Base-by-base conservation (phyloP, 2,797 vertebrate genomes). In the Glossophaga mutica region DNA sequence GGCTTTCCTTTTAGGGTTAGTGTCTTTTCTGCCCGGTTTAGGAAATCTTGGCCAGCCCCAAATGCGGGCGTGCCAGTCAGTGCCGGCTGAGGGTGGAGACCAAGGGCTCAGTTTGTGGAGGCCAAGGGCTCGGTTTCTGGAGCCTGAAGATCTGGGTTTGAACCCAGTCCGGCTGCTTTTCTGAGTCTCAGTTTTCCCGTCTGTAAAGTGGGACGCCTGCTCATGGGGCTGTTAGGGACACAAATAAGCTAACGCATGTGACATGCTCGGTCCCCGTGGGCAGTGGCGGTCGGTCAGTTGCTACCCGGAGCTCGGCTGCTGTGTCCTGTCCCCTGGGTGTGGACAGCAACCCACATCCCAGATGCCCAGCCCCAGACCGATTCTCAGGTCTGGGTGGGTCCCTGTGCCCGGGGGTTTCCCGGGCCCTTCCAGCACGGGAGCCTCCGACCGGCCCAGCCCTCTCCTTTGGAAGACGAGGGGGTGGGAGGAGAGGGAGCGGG, bases 361-460 rank as follows among this genome's bases (percentile, higher is more conserved):
- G 11, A 59, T 39, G 5, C 70, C 11, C 22, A 37, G 32, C 50
- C 62, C 44, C 26, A 4, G 22, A 26, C 21, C 0, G 24, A 32
- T 6, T 65, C 39, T 87, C 46, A 50, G 74, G 16, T 24, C 32
- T n/a, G 16, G 2, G 29, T 19, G 52, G 26, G 11, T 32, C n/a
- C 67, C 92, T 50, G 37, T 44, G 44, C 62, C 15, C 12, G 6
- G 57, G 29, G 52, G 3, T 55, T 86, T 76, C 44, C 71, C 11
- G 4, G 16, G 2, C 52, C 57, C 46, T 32, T 0, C 32, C 2
- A 67, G 59, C 0, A 1, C n/a, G 22, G 70, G 15, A 14, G 2
- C 55, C 29, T 78, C 44, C 65, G 2, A 0, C 29, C 14, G 39
- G 29, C 26, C 37, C 37, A 62, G 1, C 18, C 5, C 0, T 24